Percentiles rank a stretch among this genome's conserved stretches.
These are phyloP conservation scores for Varanus salvator DNA, from an alignment of 2,113 vertebrate genomes.

Conservation along the genomic window DNA sequence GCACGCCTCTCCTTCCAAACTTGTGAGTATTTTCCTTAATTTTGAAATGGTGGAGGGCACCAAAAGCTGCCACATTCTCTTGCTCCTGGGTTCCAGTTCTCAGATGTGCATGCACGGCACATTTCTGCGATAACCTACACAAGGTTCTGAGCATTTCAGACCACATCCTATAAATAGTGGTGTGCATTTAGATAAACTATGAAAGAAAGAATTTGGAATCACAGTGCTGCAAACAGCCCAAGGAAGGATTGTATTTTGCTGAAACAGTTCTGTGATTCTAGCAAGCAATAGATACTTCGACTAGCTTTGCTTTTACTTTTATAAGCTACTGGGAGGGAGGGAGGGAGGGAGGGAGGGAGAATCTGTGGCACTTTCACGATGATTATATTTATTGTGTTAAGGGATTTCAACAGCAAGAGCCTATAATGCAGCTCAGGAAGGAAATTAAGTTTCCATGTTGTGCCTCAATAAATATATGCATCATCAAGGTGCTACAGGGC, in stretches of 20 bases:
- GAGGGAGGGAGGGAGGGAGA: too few species aligned
- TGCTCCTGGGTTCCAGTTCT: neutral
- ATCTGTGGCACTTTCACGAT: too few species aligned
- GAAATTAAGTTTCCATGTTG: neutral
- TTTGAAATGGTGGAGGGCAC: neutral
- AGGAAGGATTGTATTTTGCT: conserved; percentile 12
- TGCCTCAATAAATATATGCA: neutral
- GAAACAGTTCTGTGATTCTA: neutral
- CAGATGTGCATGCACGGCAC: neutral
- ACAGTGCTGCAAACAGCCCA: neutral
- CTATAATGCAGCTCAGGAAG: too few species aligned
- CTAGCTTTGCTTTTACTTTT: neutral
- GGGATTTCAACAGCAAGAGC: too few species aligned
- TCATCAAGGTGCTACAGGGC: neutral
- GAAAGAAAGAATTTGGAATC: neutral
- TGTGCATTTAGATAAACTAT: neutral
- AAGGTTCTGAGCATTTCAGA: neutral
- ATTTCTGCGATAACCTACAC: neutral
- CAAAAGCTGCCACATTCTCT: neutral
- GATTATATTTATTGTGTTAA: too few species aligned
- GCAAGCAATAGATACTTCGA: too few species aligned
- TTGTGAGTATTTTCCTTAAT: neutral
- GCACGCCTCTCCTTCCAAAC: too few species aligned
- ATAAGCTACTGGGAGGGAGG: too few species aligned
- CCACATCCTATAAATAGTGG: neutral